Conservation (phyloP, 2,888 invertebrate genomes). For the Callinectes sapidus region DNA sequence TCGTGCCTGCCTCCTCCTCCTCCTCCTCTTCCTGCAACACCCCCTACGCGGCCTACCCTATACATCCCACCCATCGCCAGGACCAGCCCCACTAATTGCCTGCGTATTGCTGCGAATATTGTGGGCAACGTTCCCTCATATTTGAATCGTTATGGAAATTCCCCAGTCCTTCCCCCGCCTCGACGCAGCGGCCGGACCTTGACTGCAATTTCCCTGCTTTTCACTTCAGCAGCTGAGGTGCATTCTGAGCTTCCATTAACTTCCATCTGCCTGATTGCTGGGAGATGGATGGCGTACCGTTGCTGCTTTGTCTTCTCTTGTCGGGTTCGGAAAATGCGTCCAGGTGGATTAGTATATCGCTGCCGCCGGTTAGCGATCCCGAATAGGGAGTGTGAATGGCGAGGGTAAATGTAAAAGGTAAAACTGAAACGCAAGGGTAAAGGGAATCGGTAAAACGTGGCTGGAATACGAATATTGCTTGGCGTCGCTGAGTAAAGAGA, state of each 20-base stretch:
- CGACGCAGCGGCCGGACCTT: neutral
- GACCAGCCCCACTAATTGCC: neutral
- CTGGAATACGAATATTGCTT: neutral
- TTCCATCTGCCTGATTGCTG: slow-evolving; percentile 9
- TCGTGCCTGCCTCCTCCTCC: neutral
- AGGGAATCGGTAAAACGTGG: neutral
- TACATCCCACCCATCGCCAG: neutral
- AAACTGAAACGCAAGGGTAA: neutral
- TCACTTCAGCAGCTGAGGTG: neutral
- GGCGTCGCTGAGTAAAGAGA: neutral
- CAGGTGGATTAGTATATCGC: neutral
- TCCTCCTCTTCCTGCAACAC: neutral
- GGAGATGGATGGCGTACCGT: neutral
- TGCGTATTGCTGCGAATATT: neutral
- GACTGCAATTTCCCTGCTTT: neutral
- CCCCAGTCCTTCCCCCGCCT: neutral
- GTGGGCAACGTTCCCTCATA: neutral
- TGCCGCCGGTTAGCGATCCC: neutral
- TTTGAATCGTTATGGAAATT: neutral
- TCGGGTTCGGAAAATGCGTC: neutral
- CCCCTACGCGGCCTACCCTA: neutral
- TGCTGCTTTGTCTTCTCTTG: neutral
- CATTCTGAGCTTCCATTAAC: neutral
- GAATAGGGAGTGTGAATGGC: neutral
- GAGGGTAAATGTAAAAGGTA: neutral